Percentiles rank a stretch among this genome's conserved stretches.
phyloP scores from a whole-genome alignment of 1,140 invertebrate genomes.

The Wiebesia pumilae region DNA sequence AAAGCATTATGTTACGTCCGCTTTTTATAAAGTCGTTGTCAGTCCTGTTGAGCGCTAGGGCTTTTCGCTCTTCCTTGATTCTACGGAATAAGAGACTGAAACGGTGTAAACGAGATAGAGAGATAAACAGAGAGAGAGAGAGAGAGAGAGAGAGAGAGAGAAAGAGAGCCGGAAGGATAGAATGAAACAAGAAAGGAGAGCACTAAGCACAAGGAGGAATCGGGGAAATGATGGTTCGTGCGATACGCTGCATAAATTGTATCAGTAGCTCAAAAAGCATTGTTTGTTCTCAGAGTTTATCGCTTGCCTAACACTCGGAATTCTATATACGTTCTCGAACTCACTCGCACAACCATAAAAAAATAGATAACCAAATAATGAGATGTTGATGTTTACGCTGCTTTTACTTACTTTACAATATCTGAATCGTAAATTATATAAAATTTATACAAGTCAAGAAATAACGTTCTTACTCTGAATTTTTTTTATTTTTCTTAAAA shows the following conservation, averaged over 20 bases:
- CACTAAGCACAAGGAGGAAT: neutral
- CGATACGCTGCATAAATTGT: constrained; percentile 51
- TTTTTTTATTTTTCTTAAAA: neutral
- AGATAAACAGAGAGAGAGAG: neutral
- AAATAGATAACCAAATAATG: neutral
- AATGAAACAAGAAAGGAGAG: neutral
- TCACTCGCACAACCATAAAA: neutral
- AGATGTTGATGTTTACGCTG: neutral
- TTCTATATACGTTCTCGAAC: neutral
- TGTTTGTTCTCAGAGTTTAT: constrained; percentile 61
- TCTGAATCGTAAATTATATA: neutral
- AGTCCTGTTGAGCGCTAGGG: neutral
- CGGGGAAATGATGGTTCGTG: constrained; percentile 52
- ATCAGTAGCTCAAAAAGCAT: constrained; percentile 59
- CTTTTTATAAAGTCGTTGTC: neutral
- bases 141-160: neutral
- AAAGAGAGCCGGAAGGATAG: too few relatives aligned
- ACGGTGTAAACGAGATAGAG: too few relatives aligned
- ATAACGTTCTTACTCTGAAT: neutral
- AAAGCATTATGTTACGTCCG: neutral
- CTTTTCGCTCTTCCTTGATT: neutral
- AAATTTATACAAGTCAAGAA: neutral
- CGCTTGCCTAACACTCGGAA: constrained; percentile 26
- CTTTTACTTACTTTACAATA: neutral
- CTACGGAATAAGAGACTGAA: neutral